Conservation (phyloP, 2,888 invertebrate species). For the Diplazon laetatorius region DNA sequence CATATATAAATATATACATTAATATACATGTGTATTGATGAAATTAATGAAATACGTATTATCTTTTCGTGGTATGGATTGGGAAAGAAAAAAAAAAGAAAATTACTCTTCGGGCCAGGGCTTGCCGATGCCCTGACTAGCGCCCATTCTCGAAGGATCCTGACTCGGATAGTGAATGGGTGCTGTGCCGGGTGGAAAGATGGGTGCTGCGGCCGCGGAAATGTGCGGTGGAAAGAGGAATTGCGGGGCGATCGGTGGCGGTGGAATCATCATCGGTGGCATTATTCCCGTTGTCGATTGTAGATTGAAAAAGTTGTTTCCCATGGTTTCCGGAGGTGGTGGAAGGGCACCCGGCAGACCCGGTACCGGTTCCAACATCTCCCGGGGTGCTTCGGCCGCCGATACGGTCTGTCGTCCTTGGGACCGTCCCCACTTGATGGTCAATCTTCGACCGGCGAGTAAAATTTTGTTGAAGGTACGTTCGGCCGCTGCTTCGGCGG, state of each 20-base stretch:
- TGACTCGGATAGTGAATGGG: conserved; percentile 97
- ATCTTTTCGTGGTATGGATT: too few relatives aligned
- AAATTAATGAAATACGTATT: too few relatives aligned
- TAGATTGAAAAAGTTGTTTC: conserved; percentile 88
- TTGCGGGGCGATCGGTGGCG: conserved; percentile 83
- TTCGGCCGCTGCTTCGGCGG: conserved; percentile 97
- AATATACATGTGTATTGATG: too few relatives aligned
- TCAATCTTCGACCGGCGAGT: conserved; percentile 92
- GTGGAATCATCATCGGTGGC: conserved; percentile 82
- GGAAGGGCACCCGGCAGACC: conserved; percentile 90
- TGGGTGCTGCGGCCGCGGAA: conserved; percentile 82
- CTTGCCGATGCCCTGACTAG: conserved; percentile 83
- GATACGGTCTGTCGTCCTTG: conserved; percentile 88
- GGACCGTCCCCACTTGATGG: conserved; percentile 99
- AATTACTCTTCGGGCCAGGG: conserved; percentile 80
- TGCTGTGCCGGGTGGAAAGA: conserved; percentile 84
- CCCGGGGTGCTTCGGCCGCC: conserved; percentile 83
- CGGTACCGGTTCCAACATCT: conserved; percentile 89
- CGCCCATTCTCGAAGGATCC: conserved; percentile 96
- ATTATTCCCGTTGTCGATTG: conserved; percentile 80
- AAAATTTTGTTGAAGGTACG: conserved; percentile 97
- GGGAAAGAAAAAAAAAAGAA: too few relatives aligned
- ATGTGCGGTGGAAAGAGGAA: conserved; percentile 81
- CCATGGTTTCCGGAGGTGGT: conserved; percentile 85
- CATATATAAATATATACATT: too few relatives aligned